These are phyloP conservation scores for Buphagus erythrorhynchus DNA, from an alignment of 2,797 vertebrate genomes.

Conservation along the genomic window DNA sequence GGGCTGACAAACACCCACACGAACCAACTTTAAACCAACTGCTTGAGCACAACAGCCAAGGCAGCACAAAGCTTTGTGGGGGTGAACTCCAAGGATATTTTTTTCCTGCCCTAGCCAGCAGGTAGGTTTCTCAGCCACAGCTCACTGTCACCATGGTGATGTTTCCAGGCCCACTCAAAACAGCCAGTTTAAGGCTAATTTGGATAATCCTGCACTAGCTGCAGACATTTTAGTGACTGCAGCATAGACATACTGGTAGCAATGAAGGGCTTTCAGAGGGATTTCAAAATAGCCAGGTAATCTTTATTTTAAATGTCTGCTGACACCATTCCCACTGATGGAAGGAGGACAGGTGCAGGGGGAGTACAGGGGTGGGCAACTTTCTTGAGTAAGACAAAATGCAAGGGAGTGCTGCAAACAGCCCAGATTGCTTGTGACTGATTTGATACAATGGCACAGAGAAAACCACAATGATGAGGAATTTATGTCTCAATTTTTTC, in stretches of 20 bases:
- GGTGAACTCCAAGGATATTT: background rate
- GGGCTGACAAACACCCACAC: background rate
- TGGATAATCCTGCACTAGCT: background rate
- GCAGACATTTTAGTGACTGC: constrained; percentile 18
- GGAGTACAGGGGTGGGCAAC: accelerated
- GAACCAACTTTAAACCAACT: background rate
- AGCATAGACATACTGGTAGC: background rate
- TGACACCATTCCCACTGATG: background rate
- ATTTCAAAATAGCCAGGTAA: background rate
- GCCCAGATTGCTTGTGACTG: background rate
- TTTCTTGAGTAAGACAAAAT: background rate
- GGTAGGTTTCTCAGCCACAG: constrained; percentile 13
- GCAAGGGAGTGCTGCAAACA: background rate
- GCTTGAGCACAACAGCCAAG: background rate
- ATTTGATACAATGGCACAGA: background rate
- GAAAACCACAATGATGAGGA: background rate
- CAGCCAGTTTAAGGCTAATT: constrained; percentile 16
- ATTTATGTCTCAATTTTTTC: background rate
- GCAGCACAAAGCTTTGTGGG: background rate
- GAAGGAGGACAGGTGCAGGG: background rate
- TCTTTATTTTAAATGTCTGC: background rate
- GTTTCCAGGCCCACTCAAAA: background rate
- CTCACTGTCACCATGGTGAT: constrained; percentile 12
- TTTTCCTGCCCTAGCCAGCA: background rate
- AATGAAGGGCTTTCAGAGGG: background rate